Conservation (phyloP, 1,140 invertebrate species). For the Euschistus heros region DNA sequence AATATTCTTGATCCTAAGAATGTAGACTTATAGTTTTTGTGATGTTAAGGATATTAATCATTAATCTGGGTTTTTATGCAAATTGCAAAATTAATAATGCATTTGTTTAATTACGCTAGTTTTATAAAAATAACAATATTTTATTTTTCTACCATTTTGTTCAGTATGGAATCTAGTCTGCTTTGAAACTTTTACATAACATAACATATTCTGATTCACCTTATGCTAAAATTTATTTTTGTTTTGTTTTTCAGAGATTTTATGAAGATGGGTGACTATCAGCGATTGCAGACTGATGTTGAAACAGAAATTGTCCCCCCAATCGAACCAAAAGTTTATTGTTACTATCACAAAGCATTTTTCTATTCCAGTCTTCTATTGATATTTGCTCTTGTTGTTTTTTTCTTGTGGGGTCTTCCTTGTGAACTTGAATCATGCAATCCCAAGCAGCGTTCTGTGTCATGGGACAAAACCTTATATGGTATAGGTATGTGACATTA, state of each 20-base stretch:
- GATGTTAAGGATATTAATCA: no score
- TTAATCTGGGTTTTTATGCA: no score
- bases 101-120: no score
- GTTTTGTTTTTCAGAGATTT: neutral
- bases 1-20: no score
- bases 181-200: no score
- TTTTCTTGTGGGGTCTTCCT: constrained; percentile 63
- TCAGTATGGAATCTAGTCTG: no score
- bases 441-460: constrained; percentile 42
- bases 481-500: constrained; percentile 43
- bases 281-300: constrained; percentile 26
- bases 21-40: no score
- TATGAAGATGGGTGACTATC: constrained; percentile 27
- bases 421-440: constrained; percentile 55
- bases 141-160: no score
- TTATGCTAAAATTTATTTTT: neutral
- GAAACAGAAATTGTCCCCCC: constrained; percentile 11
- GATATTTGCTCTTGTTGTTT: constrained; percentile 54
- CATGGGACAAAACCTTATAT: constrained; percentile 58
- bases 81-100: no score
- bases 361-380: constrained; percentile 56
- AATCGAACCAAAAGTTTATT: constrained; percentile 32
- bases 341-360: constrained; percentile 50
- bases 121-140: no score
- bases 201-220: neutral